phyloP scores from a whole-genome alignment of 2,797 vertebrate species.

The Neosilurus hyrtlii region DNA sequence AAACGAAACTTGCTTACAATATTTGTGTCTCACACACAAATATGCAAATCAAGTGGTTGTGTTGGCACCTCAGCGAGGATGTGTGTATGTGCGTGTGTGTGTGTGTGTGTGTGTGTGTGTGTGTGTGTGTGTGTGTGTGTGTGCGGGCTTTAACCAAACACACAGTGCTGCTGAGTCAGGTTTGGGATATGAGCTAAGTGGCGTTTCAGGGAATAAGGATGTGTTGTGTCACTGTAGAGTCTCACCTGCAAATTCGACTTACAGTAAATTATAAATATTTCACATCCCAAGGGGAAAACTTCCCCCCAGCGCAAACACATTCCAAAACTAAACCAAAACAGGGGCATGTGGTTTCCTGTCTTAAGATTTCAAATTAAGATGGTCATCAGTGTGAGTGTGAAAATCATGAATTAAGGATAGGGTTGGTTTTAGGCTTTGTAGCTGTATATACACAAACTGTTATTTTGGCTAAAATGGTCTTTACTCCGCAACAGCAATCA shows the following conservation, averaged over 20 bases:
- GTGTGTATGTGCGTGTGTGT: not conserved
- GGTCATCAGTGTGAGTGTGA: not conserved
- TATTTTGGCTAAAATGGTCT: too few relatives aligned
- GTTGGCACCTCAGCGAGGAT: not conserved
- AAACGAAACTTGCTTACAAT: not conserved
- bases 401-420: too few relatives aligned
- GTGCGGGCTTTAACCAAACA: slow-evolving; percentile 28
- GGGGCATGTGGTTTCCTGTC: not conserved
- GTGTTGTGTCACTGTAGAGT: not conserved
- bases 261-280: not conserved
- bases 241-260: slow-evolving; percentile 5
- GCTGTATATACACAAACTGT: too few relatives aligned
- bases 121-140: not conserved
- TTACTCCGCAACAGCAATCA: too few relatives aligned
- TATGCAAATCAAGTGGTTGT: slow-evolving; percentile 10
- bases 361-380: not conserved
- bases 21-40: not conserved
- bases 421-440: too few relatives aligned
- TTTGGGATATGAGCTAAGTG: not conserved
- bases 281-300: not conserved
- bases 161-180: slow-evolving; percentile 15
- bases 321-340: not conserved
- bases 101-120: slow-evolving; percentile 3
- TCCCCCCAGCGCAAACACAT: not conserved
- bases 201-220: slow-evolving; percentile 20